Evolutionary conservation across 2,888 invertebrate genomes (phyloP), one percentile per base, ranked within the genome.

Genomic region (Drosophila rubida): DNA sequence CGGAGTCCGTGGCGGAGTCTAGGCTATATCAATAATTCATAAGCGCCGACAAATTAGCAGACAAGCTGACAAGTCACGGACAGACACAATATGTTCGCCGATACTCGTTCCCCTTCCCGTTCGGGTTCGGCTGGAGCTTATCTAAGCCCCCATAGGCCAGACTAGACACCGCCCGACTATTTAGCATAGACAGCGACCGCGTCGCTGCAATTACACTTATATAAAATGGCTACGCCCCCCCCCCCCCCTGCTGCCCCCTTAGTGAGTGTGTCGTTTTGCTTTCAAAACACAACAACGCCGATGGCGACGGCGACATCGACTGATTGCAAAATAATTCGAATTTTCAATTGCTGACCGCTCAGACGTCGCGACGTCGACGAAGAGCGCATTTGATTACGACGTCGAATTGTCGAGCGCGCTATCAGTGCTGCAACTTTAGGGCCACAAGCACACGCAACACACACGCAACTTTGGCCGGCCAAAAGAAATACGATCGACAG

Each of bases 291-390:
- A 25, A 54, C 23, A 30, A 39, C 32, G 11, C 35, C 48, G 7
- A 48, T 30, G 13, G 22, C 46, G 6, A 48, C 44, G 23, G 41
- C 62, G 32, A 32, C 66, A 57, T 30, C 58, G 60, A 64, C 73
- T 79, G 83, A 87, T 84, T 87, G 81, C 87, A 78, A 81, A 84
- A 82, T 73, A 80, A 84, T 84, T 84, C 86, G 66, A 77, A 81
- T 80, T 82, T 84, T 86, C 86, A 83, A 80, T 79, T 86, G 75
- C 77, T 72, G 64, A 35, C 63, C 71, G 73, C 75, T 78, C 81
- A 89, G 89, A 88, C 88, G 88, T 62, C 86, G 80, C 79, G 88
- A 77, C 88, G 88, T 73, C 86, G 65, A 48, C 55, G n/a, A 22
- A 41, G 32, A 32, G n/a, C 32, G 63, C 65, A 59, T 70, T 76